These are phyloP conservation scores for Odontocerum albicorne DNA, from an alignment of 2,888 invertebrate species.

Conservation along the genomic window DNA sequence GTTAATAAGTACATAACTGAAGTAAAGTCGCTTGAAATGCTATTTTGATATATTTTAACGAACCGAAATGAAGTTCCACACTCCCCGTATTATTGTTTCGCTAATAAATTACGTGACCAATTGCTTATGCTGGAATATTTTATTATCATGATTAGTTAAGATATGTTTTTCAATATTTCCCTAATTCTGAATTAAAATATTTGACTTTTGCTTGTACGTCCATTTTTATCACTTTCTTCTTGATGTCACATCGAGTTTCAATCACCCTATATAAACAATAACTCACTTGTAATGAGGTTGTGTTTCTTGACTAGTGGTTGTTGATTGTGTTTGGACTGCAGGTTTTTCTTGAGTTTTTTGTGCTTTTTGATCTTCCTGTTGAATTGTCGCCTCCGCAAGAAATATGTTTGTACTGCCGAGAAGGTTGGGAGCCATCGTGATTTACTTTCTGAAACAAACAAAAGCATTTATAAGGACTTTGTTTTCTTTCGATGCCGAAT, in stretches of 20 bases:
- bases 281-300: slow-evolving; percentile 39
- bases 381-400: slow-evolving; percentile 50
- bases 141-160: no score
- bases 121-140: no score
- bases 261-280: not conserved
- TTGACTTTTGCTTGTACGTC: no score
- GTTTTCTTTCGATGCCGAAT: not conserved
- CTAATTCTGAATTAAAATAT: no score
- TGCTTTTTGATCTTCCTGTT: slow-evolving; percentile 33
- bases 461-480: not conserved
- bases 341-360: slow-evolving; percentile 34
- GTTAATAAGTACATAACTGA: no score
- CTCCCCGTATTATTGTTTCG: no score
- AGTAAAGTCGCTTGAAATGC: no score
- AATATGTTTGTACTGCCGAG: slow-evolving; percentile 59
- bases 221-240: slow-evolving; percentile 10
- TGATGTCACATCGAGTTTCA: not conserved
- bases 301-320: slow-evolving; percentile 25
- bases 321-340: not conserved
- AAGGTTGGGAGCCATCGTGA: slow-evolving; percentile 63
- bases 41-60: no score
- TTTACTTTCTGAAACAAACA: slow-evolving; percentile 37
- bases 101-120: no score
- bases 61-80: no score
- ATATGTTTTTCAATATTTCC: no score